Evolutionary conservation across 2,888 invertebrate species (phyloP).

Genomic region (Macaria liturata): DNA sequence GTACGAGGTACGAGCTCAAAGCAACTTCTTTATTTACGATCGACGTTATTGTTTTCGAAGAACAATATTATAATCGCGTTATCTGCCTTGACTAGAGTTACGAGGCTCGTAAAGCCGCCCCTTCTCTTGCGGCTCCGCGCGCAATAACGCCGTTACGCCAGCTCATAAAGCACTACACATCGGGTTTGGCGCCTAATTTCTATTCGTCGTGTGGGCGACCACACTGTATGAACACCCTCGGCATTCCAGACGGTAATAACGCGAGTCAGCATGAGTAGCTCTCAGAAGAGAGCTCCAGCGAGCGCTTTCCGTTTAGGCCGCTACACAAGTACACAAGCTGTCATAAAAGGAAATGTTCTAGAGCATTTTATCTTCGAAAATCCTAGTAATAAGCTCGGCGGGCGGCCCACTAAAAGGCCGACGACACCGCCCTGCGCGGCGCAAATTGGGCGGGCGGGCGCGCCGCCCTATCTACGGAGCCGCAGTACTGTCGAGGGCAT

Average conservation of each 20-base stretch:
- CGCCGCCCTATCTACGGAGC: constrained; percentile 27
- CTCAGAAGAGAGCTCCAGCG: constrained; percentile 13
- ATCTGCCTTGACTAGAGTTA: constrained; percentile 33
- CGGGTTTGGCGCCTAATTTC: constrained; percentile 24
- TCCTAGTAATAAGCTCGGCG: constrained; percentile 32
- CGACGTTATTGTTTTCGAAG: constrained; percentile 20
- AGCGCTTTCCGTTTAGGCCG: constrained; percentile 17
- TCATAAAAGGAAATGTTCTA: constrained; percentile 23
- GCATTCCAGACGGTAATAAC: constrained; percentile 10
- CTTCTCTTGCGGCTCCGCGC: constrained; percentile 26
- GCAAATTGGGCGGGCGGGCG: constrained; percentile 50
- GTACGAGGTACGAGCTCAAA: too few species aligned
- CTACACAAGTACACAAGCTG: constrained; percentile 6
- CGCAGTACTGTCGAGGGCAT: constrained; percentile 38
- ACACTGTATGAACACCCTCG: constrained; percentile 5
- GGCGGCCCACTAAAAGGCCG: constrained; percentile 49
- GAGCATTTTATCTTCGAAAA: constrained; percentile 32
- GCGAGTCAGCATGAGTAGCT: constrained; percentile 19
- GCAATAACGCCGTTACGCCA: constrained; percentile 30
- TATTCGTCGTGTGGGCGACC: constrained; percentile 18
- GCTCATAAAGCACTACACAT: constrained; percentile 29
- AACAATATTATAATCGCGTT: constrained; percentile 24
- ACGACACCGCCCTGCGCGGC: constrained; percentile 48
- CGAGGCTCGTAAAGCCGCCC: constrained; percentile 35
- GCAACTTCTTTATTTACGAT: constrained; percentile 8